Percentiles rank a stretch among this genome's conserved stretches.
These are phyloP conservation scores for Peromyscus attwateri DNA, from an alignment of 2,797 vertebrate genomes.

Conservation along the genomic window DNA sequence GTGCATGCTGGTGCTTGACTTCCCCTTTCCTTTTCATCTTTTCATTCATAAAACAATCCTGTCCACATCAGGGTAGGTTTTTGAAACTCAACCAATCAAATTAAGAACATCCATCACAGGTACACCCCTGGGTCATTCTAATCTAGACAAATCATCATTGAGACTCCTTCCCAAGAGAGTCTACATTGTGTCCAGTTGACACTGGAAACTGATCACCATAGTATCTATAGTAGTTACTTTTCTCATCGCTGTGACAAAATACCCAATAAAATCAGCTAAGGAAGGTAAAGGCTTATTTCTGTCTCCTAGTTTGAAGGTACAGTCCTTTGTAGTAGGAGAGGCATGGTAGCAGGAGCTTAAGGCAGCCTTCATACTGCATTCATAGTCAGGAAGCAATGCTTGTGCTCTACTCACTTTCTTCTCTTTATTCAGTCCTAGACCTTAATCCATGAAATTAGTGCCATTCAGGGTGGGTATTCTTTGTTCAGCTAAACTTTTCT, in stretches of 20 bases:
- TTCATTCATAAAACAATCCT: not conserved
- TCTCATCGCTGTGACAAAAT: not conserved
- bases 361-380: not conserved
- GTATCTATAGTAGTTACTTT: not conserved
- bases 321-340: not conserved
- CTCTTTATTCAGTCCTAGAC: not conserved
- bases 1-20: not conserved
- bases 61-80: not conserved
- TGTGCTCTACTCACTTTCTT: not conserved
- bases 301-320: not conserved
- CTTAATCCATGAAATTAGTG: not conserved
- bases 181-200: too few relatives aligned
- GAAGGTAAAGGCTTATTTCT: not conserved
- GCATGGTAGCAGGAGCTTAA: not conserved
- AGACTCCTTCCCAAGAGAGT: not conserved
- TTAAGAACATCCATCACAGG: not conserved
- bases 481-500: not conserved
- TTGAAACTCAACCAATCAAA: not conserved
- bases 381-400: not conserved
- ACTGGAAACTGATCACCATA: not conserved
- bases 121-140: not conserved
- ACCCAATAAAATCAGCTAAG: not conserved
- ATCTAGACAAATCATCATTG: not conserved
- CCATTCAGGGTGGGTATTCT: not conserved
- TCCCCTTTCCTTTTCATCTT: not conserved